A percentile compares a stretch with the other conserved stretches of the same genome.
Evolutionary conservation across 2,888 invertebrate species (phyloP).

Genomic region (Tinea semifulvella): DNA sequence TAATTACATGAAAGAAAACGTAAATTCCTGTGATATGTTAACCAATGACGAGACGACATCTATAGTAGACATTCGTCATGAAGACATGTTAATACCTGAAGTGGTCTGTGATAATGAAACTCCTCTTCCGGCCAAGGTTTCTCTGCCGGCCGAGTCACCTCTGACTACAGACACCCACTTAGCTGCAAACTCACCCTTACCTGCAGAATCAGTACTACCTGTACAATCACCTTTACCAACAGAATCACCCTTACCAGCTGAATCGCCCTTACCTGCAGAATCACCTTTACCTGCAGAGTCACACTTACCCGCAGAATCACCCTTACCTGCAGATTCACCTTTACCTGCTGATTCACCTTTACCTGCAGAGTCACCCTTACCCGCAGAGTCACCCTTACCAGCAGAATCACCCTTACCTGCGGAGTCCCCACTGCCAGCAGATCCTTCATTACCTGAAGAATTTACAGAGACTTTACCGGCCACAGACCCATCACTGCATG

Average conservation of each 20-base stretch:
- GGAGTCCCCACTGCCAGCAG: background rate
- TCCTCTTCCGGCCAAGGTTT: constrained; percentile 21
- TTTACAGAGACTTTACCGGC: background rate
- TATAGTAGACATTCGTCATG: background rate
- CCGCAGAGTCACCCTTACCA: background rate
- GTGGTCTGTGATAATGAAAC: constrained; percentile 20
- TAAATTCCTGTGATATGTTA: background rate
- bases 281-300: background rate
- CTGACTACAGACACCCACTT: constrained; percentile 24
- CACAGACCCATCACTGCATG: background rate
- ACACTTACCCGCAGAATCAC: background rate
- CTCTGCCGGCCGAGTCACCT: constrained; percentile 20
- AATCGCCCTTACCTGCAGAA: constrained; percentile 18
- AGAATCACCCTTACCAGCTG: constrained; percentile 8
- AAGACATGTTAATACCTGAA: constrained; percentile 4
- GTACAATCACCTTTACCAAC: constrained; percentile 18
- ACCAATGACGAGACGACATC: background rate
- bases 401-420: background rate
- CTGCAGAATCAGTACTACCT: constrained; percentile 24
- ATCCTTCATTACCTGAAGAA: background rate
- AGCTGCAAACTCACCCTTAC: constrained; percentile 24
- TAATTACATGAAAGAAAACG: background rate
- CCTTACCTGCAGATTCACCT: constrained; percentile 16
- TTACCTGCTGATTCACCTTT: constrained; percentile 11
- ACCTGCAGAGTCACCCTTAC: background rate